Percentiles rank a stretch among this genome's conserved stretches.
These are phyloP conservation scores for Sturnus vulgaris DNA, from an alignment of 2,113 vertebrate genomes.

Conservation along the genomic window DNA sequence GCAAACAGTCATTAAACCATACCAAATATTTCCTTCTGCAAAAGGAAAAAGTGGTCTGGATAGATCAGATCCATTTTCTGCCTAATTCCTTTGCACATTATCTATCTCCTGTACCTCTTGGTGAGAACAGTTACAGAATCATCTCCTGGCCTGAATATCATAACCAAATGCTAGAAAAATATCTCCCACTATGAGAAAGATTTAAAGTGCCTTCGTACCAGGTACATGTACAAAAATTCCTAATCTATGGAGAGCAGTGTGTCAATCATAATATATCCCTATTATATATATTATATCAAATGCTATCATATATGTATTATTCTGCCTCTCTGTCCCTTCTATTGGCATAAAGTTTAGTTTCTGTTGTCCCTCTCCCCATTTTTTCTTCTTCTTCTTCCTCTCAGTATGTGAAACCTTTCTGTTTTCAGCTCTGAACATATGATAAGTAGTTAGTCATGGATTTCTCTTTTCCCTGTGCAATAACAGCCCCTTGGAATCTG, in stretches of 20 bases:
- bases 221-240: neutral
- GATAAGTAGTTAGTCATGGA: neutral
- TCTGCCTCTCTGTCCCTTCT: neutral
- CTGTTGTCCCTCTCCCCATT: neutral
- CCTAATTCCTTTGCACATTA: neutral
- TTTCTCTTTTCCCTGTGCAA: neutral
- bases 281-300: neutral
- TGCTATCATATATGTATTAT: neutral
- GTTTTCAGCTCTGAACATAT: neutral
- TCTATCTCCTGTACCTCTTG: neutral
- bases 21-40: neutral
- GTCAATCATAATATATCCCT: neutral
- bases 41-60: neutral
- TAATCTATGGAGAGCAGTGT: neutral
- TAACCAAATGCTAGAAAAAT: neutral
- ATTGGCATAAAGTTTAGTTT: neutral
- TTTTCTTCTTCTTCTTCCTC: neutral
- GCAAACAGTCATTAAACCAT: neutral
- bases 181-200: neutral
- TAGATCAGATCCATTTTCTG: neutral
- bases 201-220: neutral
- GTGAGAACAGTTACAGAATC: neutral
- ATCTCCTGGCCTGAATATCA: neutral
- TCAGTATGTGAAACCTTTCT: neutral
- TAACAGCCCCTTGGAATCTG: neutral